Evolutionary conservation across 2,113 vertebrate genomes (phyloP).

Genomic region (Lamprologus ornatipinnis): DNA sequence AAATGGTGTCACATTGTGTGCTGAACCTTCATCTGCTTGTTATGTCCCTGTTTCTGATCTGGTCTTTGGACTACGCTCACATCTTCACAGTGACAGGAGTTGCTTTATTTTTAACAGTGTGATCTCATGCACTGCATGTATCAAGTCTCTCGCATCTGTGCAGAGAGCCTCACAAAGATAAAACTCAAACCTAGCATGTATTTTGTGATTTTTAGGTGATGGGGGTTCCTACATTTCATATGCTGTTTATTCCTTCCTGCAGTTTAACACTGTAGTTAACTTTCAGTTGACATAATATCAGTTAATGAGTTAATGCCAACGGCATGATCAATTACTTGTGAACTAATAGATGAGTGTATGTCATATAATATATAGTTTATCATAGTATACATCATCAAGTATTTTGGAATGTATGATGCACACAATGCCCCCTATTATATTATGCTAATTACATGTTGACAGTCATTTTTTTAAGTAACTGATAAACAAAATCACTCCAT

Average conservation of each 20-base stretch:
- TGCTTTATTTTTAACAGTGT: neutral
- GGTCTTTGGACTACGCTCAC: neutral
- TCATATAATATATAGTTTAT: neutral
- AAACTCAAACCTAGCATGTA: neutral
- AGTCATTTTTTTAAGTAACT: neutral
- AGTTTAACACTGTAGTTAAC: neutral
- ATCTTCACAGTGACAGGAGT: neutral
- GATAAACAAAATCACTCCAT: neutral
- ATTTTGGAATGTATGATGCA: neutral
- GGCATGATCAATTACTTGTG: neutral
- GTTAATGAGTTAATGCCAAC: neutral
- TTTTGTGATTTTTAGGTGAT: rapidly evolving
- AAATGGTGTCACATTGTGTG: conserved; percentile 37
- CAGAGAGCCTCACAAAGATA: neutral
- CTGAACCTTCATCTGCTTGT: neutral
- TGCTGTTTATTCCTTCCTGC: neutral
- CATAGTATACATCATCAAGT: neutral
- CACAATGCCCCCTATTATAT: neutral
- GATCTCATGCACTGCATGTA: neutral
- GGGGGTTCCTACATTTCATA: neutral
- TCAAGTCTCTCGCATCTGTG: neutral
- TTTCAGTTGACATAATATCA: neutral
- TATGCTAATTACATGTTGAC: neutral
- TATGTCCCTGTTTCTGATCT: neutral
- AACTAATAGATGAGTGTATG: neutral